A percentile compares a stretch with the other conserved stretches of the same genome.
phyloP scores from a whole-genome alignment of 2,113 vertebrate genomes.

The Urocynchramus pylzowi region DNA sequence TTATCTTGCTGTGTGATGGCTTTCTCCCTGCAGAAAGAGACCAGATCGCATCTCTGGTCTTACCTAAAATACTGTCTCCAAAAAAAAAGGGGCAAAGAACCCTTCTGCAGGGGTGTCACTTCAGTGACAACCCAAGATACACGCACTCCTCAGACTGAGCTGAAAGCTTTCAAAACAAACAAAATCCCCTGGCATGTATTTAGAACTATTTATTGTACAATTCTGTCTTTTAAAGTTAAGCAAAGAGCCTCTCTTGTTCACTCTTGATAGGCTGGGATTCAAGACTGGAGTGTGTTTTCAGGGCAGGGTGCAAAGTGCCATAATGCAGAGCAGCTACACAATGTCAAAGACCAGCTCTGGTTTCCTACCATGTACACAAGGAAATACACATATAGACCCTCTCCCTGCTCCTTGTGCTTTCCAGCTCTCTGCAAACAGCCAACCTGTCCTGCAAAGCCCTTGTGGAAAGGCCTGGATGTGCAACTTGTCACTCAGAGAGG shows the following conservation, averaged over 20 bases:
- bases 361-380: not conserved
- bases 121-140: not conserved
- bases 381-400: fast-evolving
- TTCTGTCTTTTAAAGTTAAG: not conserved
- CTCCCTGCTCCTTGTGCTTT: not conserved
- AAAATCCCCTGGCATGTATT: not conserved
- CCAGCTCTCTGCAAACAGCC: not conserved
- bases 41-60: not conserved
- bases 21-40: not conserved
- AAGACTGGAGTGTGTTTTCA: not conserved
- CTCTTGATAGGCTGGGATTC: not conserved
- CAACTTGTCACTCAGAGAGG: not conserved
- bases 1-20: not conserved
- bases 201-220: not conserved
- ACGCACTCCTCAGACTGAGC: not conserved
- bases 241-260: not conserved
- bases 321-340: not conserved
- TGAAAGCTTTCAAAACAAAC: not conserved
- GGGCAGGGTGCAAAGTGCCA: not conserved
- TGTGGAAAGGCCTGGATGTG: not conserved
- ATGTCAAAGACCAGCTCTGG: not conserved
- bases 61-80: not conserved
- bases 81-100: not conserved
- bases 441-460: not conserved
- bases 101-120: not conserved